phyloP scores from a whole-genome alignment of 2,113 vertebrate genomes.

The Amazona vittata region DNA sequence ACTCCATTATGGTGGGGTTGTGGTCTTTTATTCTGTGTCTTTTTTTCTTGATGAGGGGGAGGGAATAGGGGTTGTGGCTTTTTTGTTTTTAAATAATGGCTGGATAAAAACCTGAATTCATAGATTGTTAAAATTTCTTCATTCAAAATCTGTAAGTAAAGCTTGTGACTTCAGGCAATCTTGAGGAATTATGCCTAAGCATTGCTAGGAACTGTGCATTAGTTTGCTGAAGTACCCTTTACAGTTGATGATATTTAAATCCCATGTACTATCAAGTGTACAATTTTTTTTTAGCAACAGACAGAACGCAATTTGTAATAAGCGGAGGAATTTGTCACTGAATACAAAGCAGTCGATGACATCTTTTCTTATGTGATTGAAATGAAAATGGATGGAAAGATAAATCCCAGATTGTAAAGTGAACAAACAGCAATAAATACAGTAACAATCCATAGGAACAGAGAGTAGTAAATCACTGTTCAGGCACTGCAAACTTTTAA shows the following conservation, averaged over 20 bases:
- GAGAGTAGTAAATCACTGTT: background rate
- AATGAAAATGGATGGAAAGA: conserved; percentile 36
- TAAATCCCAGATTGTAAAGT: conserved; percentile 8
- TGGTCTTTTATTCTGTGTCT: no score
- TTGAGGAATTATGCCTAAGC: background rate
- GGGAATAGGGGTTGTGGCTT: no score
- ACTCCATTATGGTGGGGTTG: no score
- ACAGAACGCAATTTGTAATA: background rate
- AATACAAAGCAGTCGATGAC: conserved; percentile 26
- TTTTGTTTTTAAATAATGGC: background rate
- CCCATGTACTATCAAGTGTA: conserved; percentile 22
- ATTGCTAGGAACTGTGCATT: background rate
- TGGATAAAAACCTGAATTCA: background rate
- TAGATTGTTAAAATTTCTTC: background rate
- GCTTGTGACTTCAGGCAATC: background rate
- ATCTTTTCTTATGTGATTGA: conserved; percentile 5
- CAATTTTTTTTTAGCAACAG: conserved; percentile 23
- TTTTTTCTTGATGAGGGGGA: accelerated
- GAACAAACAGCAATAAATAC: background rate
- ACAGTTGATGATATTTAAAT: conserved; percentile 47
- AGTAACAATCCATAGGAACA: background rate
- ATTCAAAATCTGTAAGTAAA: background rate
- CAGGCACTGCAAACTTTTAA: background rate
- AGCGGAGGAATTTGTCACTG: conserved; percentile 27
- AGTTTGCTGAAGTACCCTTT: conserved; percentile 9